phyloP scores from a whole-genome alignment of 2,113 vertebrate species.

The Callaeas wilsoni region DNA sequence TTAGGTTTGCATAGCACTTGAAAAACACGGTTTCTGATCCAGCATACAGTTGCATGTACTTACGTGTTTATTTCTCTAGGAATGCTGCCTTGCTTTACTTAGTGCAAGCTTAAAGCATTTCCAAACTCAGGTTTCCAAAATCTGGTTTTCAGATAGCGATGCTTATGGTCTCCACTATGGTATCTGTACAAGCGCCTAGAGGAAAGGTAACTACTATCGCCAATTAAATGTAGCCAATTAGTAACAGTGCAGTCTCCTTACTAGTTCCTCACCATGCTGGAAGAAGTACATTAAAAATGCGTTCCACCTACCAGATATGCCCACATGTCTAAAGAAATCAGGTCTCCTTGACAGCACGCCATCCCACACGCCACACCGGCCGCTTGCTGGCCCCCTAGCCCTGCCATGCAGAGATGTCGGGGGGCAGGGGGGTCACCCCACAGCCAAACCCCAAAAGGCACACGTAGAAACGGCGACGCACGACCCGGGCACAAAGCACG shows the following conservation, averaged over 20 bases:
- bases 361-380: neutral
- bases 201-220: neutral
- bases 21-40: neutral
- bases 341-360: neutral
- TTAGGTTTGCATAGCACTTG: neutral
- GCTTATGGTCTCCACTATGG: neutral
- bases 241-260: neutral
- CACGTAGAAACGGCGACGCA: neutral
- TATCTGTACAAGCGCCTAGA: accelerated
- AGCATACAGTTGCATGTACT: neutral
- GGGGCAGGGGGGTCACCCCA: neutral
- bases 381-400: neutral
- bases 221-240: neutral
- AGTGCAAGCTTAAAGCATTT: neutral
- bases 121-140: neutral
- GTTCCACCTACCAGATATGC: neutral
- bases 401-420: neutral
- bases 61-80: neutral
- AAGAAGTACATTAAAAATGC: neutral
- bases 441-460: neutral
- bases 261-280: neutral
- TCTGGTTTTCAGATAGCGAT: neutral
- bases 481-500: neutral
- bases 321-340: neutral
- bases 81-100: neutral